Evolutionary conservation across 2,888 invertebrate species (phyloP), one percentile per base, ranked within the genome.

Genomic region (Sarcophaga caerulescens): DNA sequence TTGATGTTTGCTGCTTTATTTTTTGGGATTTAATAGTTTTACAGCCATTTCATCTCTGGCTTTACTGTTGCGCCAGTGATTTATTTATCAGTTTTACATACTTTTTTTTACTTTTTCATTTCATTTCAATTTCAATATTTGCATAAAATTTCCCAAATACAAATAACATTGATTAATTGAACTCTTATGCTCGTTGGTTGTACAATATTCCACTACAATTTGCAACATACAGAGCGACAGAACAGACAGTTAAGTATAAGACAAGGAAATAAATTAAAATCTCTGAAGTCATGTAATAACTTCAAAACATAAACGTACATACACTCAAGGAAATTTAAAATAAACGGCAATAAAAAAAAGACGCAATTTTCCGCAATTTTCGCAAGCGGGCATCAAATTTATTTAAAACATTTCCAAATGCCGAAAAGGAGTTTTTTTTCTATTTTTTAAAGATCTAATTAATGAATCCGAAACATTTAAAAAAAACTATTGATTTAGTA

Each of bases 211-310:
- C 17, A 5, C 52, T 52, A 52, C 4, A 35, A 52, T 52, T 52
- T 52, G 4, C 52, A 52, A 17, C 14, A 52, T 52, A 52, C 1
- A 52, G 52, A 2, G 0, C 12, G 0, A 17, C 52, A 52, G 52
- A 52, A 52, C 14, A 52, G 52, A 52, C 17, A 52, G 52, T 14
- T 17, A 52, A 52, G 8, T 10, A 35, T 35, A 10, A 35, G 35
- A 52, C 52, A 52, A 52, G 52, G 52, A 52, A 52, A 52, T 63
- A 17, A 25, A 69, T 69, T 19, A 69, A 57, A 21, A 69, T 52
- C 19, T 52, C 69, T 23, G 10, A 52, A 19, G 8, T 69, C 21
- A 21, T 23, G 12, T 23, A 14, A 35, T 35, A 35, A 35, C 1
- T 35, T 35, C 17, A 52, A 52, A 52, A 52, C 17, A 14, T 52